phyloP scores from a whole-genome alignment of 2,113 vertebrate genomes.

The Rallus limicola region DNA sequence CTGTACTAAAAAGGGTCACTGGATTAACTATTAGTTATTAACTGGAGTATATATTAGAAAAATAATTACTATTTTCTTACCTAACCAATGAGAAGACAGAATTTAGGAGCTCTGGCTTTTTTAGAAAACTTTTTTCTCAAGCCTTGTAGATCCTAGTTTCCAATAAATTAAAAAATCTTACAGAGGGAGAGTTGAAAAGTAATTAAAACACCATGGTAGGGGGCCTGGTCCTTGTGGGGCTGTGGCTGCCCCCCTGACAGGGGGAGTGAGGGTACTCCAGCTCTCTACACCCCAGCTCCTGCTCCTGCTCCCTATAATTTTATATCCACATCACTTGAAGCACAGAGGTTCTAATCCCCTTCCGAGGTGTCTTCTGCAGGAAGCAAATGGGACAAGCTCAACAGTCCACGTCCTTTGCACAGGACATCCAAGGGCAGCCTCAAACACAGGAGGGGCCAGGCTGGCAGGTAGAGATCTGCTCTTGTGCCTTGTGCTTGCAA shows the following conservation, averaged over 20 bases:
- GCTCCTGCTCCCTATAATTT: not conserved
- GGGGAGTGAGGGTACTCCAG: fast-evolving
- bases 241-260: fast-evolving
- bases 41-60: not conserved
- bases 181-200: not conserved
- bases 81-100: not conserved
- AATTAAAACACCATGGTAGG: not conserved
- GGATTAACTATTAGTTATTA: not conserved
- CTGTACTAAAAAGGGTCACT: not conserved
- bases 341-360: not conserved
- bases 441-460: fast-evolving
- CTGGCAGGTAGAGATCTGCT: not conserved
- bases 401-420: not conserved
- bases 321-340: not conserved
- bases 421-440: not conserved
- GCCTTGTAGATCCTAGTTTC: not conserved
- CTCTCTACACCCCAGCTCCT: not conserved
- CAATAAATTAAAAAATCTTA: not conserved
- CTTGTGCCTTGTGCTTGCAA: not conserved
- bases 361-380: not conserved
- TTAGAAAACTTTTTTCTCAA: not conserved
- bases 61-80: not conserved
- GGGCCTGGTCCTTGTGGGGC: not conserved
- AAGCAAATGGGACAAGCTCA: not conserved
- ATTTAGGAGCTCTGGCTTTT: not conserved